Percentiles rank a stretch among this genome's conserved stretches.
phyloP scores from a whole-genome alignment of 2,888 invertebrate genomes.

The Philhelius pedissequus region DNA sequence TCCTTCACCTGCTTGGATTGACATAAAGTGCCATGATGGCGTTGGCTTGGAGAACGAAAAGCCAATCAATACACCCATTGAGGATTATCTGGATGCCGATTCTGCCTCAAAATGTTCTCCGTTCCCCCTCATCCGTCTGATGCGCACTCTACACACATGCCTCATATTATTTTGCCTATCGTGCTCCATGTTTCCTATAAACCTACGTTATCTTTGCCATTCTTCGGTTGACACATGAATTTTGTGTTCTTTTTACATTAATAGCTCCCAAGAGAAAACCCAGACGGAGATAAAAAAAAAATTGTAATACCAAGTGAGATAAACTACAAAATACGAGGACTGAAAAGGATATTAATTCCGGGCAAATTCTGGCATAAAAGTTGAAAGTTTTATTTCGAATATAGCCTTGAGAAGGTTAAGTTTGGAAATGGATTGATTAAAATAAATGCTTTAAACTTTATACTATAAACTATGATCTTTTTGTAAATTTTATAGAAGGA shows the following conservation, averaged over 20 bases:
- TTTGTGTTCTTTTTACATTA: neutral
- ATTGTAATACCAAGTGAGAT: constrained; percentile 22
- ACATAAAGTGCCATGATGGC: constrained; percentile 54
- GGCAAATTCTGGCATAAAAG: constrained; percentile 3
- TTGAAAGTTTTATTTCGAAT: constrained; percentile 14
- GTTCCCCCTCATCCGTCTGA: neutral
- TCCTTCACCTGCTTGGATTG: constrained; percentile 44
- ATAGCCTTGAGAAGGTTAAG: neutral
- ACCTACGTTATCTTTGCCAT: neutral
- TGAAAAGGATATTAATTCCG: constrained; percentile 32
- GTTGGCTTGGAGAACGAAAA: constrained; percentile 8
- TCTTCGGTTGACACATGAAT: constrained; percentile 22
- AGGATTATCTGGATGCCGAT: constrained; percentile 8
- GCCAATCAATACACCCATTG: constrained; percentile 44
- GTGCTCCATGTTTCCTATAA: neutral
- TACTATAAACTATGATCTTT: neutral
- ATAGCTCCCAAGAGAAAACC: neutral
- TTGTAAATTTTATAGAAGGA: neutral
- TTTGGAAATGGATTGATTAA: neutral
- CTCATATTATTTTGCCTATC: neutral
- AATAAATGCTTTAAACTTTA: neutral
- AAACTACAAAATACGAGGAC: neutral
- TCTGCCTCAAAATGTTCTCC: constrained; percentile 6
- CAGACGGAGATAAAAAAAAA: neutral
- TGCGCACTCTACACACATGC: neutral